Percentiles rank a stretch among this genome's conserved stretches.
phyloP scores from a whole-genome alignment of 2,888 invertebrate genomes.

The Isotomurus palustris region DNA sequence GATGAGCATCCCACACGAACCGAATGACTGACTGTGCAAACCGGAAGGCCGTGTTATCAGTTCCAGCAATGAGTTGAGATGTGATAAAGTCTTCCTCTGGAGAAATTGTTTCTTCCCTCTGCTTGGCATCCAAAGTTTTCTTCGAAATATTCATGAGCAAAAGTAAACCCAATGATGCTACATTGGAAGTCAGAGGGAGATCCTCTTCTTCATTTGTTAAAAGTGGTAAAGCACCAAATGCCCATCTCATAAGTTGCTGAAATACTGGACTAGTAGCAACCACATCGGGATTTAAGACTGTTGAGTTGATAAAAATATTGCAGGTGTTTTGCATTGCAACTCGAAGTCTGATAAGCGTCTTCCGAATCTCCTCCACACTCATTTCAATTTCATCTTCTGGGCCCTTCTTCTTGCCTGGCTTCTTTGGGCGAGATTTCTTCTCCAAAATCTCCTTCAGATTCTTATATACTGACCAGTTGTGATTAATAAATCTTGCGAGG shows the following conservation, averaged over 20 bases:
- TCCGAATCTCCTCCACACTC: constrained; percentile 67
- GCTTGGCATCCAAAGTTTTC: constrained; percentile 55
- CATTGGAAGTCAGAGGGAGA: constrained; percentile 76
- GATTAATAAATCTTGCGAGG: constrained; percentile 70
- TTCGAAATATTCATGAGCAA: constrained; percentile 76
- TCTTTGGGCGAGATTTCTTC: constrained; percentile 40
- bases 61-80: constrained; percentile 57
- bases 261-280: constrained; percentile 76
- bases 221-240: constrained; percentile 39
- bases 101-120: constrained; percentile 29
- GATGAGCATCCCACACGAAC: constrained; percentile 86
- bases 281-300: constrained; percentile 77
- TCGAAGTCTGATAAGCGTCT: constrained; percentile 73
- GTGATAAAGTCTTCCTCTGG: constrained; percentile 44
- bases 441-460: constrained; percentile 63
- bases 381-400: constrained; percentile 68
- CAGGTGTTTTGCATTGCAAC: constrained; percentile 82
- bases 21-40: constrained; percentile 84
- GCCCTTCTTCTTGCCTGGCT: constrained; percentile 37
- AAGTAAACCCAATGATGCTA: constrained; percentile 75
- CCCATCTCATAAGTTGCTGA: constrained; percentile 62
- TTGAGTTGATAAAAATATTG: constrained; percentile 87
- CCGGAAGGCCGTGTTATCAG: constrained; percentile 64
- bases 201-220: constrained; percentile 57
- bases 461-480: constrained; percentile 81